phyloP scores from a whole-genome alignment of 2,888 invertebrate genomes.

The Lithophane ornitopus region DNA sequence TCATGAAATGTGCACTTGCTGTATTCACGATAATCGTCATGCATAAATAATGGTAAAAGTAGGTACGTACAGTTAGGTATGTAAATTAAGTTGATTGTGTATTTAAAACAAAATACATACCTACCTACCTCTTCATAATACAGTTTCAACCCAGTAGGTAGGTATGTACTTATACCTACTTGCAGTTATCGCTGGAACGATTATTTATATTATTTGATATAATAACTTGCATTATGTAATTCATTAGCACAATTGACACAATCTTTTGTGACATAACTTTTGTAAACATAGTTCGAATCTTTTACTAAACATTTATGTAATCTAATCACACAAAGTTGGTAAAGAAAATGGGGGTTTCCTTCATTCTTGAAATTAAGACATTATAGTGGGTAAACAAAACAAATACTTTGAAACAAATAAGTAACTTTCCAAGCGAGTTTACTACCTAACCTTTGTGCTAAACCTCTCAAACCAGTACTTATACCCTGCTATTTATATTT shows the following conservation, averaged over 20 bases:
- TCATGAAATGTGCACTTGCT: conserved; percentile 11
- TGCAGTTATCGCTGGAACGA: conserved; percentile 18
- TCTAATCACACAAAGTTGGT: background rate
- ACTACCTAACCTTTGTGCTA: background rate
- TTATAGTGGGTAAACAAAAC: background rate
- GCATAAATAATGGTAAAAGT: conserved; percentile 28
- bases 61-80: conserved; percentile 7
- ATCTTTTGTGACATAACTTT: conserved; percentile 4
- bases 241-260: conserved; percentile 30
- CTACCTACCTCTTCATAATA: background rate
- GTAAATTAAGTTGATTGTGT: conserved; percentile 33
- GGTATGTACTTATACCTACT: background rate
- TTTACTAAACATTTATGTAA: background rate
- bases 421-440: background rate
- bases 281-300: conserved; percentile 7
- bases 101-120: conserved; percentile 18
- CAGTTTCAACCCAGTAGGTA: conserved; percentile 23
- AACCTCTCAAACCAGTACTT: background rate
- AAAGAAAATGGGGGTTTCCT: background rate
- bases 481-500: no score
- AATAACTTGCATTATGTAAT: conserved; percentile 16
- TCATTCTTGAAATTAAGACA: background rate
- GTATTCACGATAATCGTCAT: conserved; percentile 24
- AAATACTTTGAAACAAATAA: background rate
- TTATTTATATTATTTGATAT: background rate